Conservation (phyloP, 1,140 invertebrate genomes). For the Sitodiplosis mosellana region DNA sequence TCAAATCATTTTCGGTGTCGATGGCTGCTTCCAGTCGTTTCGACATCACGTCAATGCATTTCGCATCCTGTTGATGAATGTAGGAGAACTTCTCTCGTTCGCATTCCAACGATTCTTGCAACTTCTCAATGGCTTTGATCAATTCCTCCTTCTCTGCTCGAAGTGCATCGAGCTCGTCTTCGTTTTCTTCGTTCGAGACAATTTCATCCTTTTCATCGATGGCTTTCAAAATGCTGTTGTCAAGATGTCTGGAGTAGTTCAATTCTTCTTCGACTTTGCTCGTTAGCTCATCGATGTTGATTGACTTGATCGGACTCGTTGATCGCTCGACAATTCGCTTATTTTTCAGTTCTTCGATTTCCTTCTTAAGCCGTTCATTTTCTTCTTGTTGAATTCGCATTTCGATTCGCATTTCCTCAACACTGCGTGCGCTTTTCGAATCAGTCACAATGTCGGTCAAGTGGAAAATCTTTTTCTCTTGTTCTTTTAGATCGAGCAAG, state of each 20-base stretch:
- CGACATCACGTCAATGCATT: conserved; percentile 39
- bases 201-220: conserved; percentile 29
- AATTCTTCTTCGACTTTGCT: conserved; percentile 35
- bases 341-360: conserved; percentile 1
- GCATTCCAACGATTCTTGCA: conserved; percentile 29
- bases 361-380: not conserved
- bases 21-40: conserved; percentile 37
- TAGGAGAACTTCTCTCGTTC: conserved; percentile 28
- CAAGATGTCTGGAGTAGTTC: conserved; percentile 35
- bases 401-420: not conserved
- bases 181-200: conserved; percentile 23
- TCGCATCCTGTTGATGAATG: conserved; percentile 36
- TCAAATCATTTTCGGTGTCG: conserved; percentile 39
- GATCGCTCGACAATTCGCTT: conserved; percentile 6
- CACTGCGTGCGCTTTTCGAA: not conserved
- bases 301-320: conserved; percentile 12
- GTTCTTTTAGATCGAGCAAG: not conserved
- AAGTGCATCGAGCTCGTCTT: conserved; percentile 23
- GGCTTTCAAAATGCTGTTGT: conserved; percentile 33
- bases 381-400: not conserved
- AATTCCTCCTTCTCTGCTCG: conserved; percentile 19
- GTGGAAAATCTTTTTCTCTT: not conserved
- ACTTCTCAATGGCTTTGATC: conserved; percentile 24
- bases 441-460: not conserved
- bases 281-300: conserved; percentile 32